Base-by-base conservation (phyloP, 2,113 vertebrate genomes). In the Odontesthes bonariensis region DNA sequence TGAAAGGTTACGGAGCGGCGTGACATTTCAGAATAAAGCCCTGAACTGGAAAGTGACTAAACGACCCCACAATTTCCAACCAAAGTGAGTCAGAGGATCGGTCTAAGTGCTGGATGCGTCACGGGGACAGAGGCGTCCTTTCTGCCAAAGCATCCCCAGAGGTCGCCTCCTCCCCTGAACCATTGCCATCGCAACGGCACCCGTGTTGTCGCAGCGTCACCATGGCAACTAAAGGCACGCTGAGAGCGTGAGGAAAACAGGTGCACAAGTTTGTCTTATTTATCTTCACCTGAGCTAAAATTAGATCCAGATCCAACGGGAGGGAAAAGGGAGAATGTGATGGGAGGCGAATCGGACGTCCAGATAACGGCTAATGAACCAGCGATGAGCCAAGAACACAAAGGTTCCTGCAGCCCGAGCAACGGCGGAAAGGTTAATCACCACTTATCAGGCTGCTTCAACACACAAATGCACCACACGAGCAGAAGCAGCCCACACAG, bases 161-260 rank as follows among this genome's bases (percentile, higher is more conserved):
- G 77, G 79, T 69, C 23, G 33, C 75, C 62, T 55, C 47, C 65
- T 90, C 87, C 91, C 76, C 67, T 67, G 81, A 83, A 90, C 68
- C 11, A 64, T 92, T 87, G 12, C 83, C 83, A 87, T 82, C 78
- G 78, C 59, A 23, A 92, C 38, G 6, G 33, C 38, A 51, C 84
- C 73, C 64, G 73, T 72, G 79, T 76, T 84, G 57, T 82, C 73
- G 67, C 54, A 17, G 52, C 57, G 65, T 91, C 83, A 51, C 85
- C 73, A 89, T 83, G 63, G 86, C 79, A 90, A 90, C 91, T 22
- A 35, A 46, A 71, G 51, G 55, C 57, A 69, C 32, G 65, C 69
- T 12, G 70, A 75, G 73, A 76, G 51, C 59, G 79, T 53, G 58
- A 64, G 44, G 63, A 65, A 79, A 83, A 86, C 85, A 87, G 82